These are phyloP conservation scores for Pseudorhombus dupliciocellatus DNA, from an alignment of 2,113 vertebrate species.

Conservation along the genomic window DNA sequence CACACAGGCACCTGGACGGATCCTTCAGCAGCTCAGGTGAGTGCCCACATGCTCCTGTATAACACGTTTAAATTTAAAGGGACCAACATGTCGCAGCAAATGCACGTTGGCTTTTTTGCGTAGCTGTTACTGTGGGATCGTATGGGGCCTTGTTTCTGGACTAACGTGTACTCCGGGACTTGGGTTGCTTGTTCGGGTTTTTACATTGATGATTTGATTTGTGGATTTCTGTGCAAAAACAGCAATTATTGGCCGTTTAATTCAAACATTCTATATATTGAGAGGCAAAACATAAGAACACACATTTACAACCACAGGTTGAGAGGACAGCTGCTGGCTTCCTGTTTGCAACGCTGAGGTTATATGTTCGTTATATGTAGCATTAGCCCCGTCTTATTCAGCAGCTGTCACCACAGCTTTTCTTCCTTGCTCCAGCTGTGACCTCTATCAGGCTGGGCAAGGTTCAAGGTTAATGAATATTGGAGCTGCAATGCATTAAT, in stretches of 20 bases:
- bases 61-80: neutral
- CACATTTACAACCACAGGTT: conserved; percentile 15
- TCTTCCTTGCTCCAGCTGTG: conserved; percentile 13
- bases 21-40: conserved; percentile 63
- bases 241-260: neutral
- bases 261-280: neutral
- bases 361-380: neutral
- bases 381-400: conserved; percentile 30
- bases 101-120: no score
- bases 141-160: neutral
- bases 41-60: conserved; percentile 20
- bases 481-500: conserved; percentile 63
- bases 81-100: neutral
- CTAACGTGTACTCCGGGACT: neutral
- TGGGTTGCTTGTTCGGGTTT: neutral
- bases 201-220: neutral
- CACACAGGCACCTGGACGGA: conserved; percentile 48
- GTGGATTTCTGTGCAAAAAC: conserved; percentile 1
- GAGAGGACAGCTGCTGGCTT: conserved; percentile 21
- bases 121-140: neutral
- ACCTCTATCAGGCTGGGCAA: conserved; percentile 43
- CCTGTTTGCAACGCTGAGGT: conserved; percentile 11
- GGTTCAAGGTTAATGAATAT: conserved; percentile 73
- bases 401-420: neutral
- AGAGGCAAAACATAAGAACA: conserved; percentile 6